Percentiles rank a stretch among this genome's conserved stretches.
Evolutionary conservation across 2,888 invertebrate genomes (phyloP).

Genomic region (Apamea anceps): DNA sequence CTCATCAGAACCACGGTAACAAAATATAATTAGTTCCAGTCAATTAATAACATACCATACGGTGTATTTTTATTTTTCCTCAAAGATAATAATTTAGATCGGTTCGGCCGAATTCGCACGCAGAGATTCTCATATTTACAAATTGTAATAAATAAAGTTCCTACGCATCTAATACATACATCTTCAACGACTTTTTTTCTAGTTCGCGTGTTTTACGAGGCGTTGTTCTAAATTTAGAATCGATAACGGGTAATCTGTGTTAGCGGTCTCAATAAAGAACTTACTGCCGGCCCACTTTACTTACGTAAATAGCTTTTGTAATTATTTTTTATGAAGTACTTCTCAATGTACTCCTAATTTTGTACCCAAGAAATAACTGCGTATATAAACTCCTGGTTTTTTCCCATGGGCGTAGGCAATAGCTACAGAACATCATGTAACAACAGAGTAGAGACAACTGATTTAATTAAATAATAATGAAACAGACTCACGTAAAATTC

Average conservation of each 20-base stretch:
- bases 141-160: slow-evolving; percentile 19
- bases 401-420: neutral
- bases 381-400: neutral
- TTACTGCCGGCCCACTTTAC: slow-evolving; percentile 24
- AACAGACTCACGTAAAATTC: slow-evolving; percentile 48
- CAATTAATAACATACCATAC: slow-evolving; percentile 48
- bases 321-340: neutral
- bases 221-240: slow-evolving; percentile 41
- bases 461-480: slow-evolving; percentile 21
- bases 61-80: slow-evolving; percentile 54
- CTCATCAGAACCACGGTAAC: slow-evolving; percentile 41
- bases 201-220: slow-evolving; percentile 33
- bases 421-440: neutral
- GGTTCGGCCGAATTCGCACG: slow-evolving; percentile 20
- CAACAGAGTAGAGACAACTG: neutral
- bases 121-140: slow-evolving; percentile 20
- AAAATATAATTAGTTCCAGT: slow-evolving; percentile 58
- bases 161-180: slow-evolving; percentile 2
- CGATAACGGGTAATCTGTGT: slow-evolving; percentile 14
- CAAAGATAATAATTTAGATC: slow-evolving; percentile 39
- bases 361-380: neutral
- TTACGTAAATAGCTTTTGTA: slow-evolving; percentile 18
- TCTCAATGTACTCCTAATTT: neutral
- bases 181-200: slow-evolving; percentile 22
- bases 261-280: slow-evolving; percentile 33